Base-by-base conservation (phyloP, 2,797 vertebrate species). In the Cottoperca gobio region DNA sequence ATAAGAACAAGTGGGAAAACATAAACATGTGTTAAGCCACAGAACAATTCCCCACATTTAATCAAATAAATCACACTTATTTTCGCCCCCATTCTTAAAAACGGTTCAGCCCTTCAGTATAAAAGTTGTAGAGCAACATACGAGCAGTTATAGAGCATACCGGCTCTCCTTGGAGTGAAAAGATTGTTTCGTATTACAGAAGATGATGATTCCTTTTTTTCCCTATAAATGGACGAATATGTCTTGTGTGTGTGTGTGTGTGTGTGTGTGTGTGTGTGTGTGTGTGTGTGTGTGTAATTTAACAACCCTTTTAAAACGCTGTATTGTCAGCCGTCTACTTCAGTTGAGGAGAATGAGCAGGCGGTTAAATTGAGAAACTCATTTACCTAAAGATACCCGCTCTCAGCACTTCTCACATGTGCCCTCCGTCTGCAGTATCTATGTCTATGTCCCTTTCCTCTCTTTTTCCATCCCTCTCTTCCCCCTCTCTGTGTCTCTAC, bases 291-390 rank as follows among this genome's bases (percentile, higher is more conserved):
- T 11, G 8, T 39, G 45, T 50, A 69, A 88, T 86, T 81, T 81
- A 83, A 89, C 57, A 78, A 74, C 84, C 66, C 65, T n/a, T 84
- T 69, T 79, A 85, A 90, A 81, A 78, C 81, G 69, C 78, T 77
- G 81, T 82, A 73, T 54, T 69, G 77, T 81, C 68, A 83, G 70
- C 68, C 73, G 77, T 84, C 69, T 78, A 76, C 63, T 28, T 66
- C 68, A 69, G 70, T 62, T 53, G 59, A 68, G 63, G 53, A 74
- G 58, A 81, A 86, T 42, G 63, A 50, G 50, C 49, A 78, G 49
- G 69, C 76, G 76, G 70, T 80, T 71, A 79, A 82, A 89, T 43
- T 52, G 76, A 59, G 50, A 60, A 82, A 64, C 69, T 81, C 65
- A 88, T 88, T 88, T 83, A 78, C 78, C 77, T 67, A 61, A 88